A percentile compares a stretch with the other conserved stretches of the same genome.
Evolutionary conservation across 2,888 invertebrate species (phyloP).

Genomic region (Ennomos quercinarius): DNA sequence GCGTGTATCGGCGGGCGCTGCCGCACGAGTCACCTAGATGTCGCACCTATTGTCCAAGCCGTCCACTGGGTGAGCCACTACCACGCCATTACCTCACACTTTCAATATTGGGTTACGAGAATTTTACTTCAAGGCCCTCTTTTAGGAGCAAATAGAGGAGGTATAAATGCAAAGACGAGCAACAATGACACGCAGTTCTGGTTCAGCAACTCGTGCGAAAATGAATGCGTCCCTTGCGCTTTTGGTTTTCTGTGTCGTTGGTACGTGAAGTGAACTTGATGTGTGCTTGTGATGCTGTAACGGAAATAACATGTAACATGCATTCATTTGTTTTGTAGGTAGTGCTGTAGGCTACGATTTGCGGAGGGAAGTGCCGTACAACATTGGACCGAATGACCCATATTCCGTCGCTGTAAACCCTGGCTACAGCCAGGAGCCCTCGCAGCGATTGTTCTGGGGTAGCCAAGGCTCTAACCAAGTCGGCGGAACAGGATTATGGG

Average conservation of each 20-base stretch:
- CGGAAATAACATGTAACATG: constrained; percentile 19
- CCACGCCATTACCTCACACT: constrained; percentile 80
- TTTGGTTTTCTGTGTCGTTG: constrained; percentile 71
- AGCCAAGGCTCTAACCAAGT: constrained; percentile 75
- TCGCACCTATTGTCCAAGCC: constrained; percentile 82
- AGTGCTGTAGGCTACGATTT: constrained; percentile 68
- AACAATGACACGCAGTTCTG: constrained; percentile 75
- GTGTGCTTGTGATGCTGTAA: constrained; percentile 29
- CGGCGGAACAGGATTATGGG: constrained; percentile 76
- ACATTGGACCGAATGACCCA: constrained; percentile 67
- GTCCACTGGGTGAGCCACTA: constrained; percentile 77
- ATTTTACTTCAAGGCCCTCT: constrained; percentile 83
- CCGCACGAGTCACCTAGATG: constrained; percentile 82
- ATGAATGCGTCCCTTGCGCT: constrained; percentile 73
- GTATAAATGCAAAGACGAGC: constrained; percentile 81
- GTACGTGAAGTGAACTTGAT: constrained; percentile 67
- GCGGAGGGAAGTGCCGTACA: constrained; percentile 69
- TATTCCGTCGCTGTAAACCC: constrained; percentile 60
- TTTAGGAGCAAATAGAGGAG: constrained; percentile 81
- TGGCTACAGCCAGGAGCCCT: constrained; percentile 63
- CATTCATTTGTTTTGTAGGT: constrained; percentile 61
- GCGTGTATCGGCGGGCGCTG: constrained; percentile 53
- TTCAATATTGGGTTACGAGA: constrained; percentile 85
- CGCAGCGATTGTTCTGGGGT: constrained; percentile 75
- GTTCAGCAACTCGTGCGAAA: constrained; percentile 70